Percentiles rank a stretch among this genome's conserved stretches.
phyloP scores from a whole-genome alignment of 2,888 invertebrate species.

The Pseudococcus longispinus region DNA sequence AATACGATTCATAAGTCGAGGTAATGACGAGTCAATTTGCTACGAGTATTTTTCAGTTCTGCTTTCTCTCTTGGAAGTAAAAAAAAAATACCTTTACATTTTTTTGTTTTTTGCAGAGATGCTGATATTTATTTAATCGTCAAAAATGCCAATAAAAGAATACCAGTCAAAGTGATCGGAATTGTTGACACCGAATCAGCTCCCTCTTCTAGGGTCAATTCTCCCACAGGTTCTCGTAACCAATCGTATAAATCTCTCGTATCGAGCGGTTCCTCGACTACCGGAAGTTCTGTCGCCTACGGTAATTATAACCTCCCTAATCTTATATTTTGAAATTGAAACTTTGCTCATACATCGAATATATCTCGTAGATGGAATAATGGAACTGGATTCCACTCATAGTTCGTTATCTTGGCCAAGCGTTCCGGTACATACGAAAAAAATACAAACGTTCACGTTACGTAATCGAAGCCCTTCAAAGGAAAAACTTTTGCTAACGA shows the following conservation, averaged over 20 bases:
- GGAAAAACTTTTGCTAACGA: slow-evolving; percentile 57
- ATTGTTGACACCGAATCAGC: neutral
- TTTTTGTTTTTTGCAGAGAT: neutral
- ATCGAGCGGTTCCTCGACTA: neutral
- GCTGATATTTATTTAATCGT: slow-evolving; percentile 18
- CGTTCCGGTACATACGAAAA: slow-evolving; percentile 56
- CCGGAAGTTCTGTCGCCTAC: neutral
- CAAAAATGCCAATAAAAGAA: slow-evolving; percentile 5
- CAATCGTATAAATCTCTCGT: neutral
- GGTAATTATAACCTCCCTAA: neutral
- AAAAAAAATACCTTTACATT: neutral
- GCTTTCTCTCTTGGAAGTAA: neutral
- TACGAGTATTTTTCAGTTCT: neutral
- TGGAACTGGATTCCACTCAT: slow-evolving; percentile 58
- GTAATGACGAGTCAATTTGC: neutral
- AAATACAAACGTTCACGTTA: slow-evolving; percentile 57
- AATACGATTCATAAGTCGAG: neutral
- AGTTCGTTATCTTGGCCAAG: slow-evolving; percentile 57
- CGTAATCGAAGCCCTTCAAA: slow-evolving; percentile 58
- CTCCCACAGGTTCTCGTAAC: slow-evolving; percentile 22
- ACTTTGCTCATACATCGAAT: neutral
- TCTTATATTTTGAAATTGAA: neutral
- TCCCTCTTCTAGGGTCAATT: neutral
- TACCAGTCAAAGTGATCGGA: slow-evolving; percentile 35
- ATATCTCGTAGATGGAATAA: slow-evolving; percentile 51